Evolutionary conservation across 2,888 invertebrate genomes (phyloP).

Genomic region (Drosophila diplacantha): DNA sequence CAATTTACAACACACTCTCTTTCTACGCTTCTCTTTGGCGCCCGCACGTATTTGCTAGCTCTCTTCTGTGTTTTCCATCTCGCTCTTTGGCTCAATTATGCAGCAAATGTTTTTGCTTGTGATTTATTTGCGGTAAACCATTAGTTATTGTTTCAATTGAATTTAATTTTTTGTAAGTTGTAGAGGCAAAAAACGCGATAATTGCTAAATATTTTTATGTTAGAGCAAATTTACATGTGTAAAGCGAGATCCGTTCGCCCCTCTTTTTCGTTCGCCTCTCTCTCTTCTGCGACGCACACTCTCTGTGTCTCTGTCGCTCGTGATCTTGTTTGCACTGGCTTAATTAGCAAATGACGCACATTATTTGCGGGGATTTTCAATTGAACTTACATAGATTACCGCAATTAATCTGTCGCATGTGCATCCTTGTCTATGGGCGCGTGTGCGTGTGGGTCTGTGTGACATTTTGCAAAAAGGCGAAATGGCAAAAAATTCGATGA

Average conservation of each 20-base stretch:
- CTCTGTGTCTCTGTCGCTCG: background rate
- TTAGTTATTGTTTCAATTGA: slow-evolving; percentile 57
- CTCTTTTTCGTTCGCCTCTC: background rate
- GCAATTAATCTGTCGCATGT: slow-evolving; percentile 20
- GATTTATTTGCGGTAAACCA: slow-evolving; percentile 59
- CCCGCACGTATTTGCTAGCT: slow-evolving; percentile 2
- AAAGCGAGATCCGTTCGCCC: slow-evolving; percentile 18
- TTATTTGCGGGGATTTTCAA: slow-evolving; percentile 52
- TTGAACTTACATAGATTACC: slow-evolving; percentile 59
- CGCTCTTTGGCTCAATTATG: slow-evolving; percentile 32
- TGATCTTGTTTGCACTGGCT: slow-evolving; percentile 27
- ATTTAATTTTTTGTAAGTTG: slow-evolving; percentile 52
- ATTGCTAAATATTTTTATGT: slow-evolving; percentile 54
- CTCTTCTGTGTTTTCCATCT: slow-evolving; percentile 10
- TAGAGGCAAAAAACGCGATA: slow-evolving; percentile 51
- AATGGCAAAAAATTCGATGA: slow-evolving; percentile 31
- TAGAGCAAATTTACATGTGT: slow-evolving; percentile 46
- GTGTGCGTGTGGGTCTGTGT: slow-evolving; percentile 16
- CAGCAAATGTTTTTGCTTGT: slow-evolving; percentile 61
- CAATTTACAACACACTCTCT: slow-evolving; percentile 32
- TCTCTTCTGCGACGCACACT: background rate
- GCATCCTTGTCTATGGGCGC: slow-evolving; percentile 8
- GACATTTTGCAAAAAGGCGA: slow-evolving; percentile 44
- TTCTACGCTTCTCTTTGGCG: slow-evolving; percentile 17
- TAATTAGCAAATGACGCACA: slow-evolving; percentile 47